Evolutionary conservation across 2,113 vertebrate species (phyloP).

Genomic region (Delphinapterus leucas): DNA sequence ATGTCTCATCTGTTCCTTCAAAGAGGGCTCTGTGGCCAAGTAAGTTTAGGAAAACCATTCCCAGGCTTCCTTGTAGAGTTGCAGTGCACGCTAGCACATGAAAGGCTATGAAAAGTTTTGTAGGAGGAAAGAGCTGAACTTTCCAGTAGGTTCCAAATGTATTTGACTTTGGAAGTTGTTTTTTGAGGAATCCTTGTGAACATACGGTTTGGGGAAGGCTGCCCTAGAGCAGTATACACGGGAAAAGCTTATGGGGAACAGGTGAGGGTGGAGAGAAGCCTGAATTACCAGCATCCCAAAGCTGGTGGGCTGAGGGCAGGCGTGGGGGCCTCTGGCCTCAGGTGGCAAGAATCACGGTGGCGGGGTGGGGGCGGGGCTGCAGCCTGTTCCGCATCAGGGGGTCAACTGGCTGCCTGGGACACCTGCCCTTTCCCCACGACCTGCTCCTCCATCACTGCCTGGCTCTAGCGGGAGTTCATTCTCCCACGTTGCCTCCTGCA

Average conservation of each 20-base stretch:
- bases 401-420: not conserved
- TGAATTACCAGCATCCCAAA: not conserved
- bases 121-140: not conserved
- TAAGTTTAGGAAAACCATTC: slow-evolving; percentile 3
- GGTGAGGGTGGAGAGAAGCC: not conserved
- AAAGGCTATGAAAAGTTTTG: not conserved
- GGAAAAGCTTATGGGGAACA: not conserved
- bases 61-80: not conserved
- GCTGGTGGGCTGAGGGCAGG: not conserved
- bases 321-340: not conserved
- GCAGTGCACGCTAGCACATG: not conserved
- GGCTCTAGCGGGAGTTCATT: not conserved
- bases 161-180: slow-evolving; percentile 25
- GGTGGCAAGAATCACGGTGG: not conserved
- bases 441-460: not conserved
- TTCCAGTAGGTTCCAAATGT: not conserved
- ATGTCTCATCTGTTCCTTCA: slow-evolving; percentile 31
- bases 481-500: not conserved
- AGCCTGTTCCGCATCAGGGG: not conserved
- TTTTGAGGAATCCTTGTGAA: slow-evolving; percentile 1
- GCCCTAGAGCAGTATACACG: not conserved
- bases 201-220: not conserved
- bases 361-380: not conserved
- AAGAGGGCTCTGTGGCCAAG: slow-evolving; percentile 40
- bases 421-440: not conserved